Percentiles rank a stretch among this genome's conserved stretches.
Conservation (phyloP, 1,140 invertebrate species). For the Neodiprion lecontei region DNA sequence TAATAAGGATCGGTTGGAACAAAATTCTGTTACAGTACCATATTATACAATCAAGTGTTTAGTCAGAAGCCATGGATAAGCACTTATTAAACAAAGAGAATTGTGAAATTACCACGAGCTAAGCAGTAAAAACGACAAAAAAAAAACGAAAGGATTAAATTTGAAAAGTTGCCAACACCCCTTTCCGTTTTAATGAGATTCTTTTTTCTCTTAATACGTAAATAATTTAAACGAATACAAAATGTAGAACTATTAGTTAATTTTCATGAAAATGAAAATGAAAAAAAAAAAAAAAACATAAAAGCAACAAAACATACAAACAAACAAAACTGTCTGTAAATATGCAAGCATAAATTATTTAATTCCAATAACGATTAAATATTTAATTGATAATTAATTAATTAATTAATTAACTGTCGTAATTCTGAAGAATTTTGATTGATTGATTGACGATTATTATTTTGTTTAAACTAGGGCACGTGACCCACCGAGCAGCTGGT, state of each 20-base stretch:
- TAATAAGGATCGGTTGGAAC: neutral
- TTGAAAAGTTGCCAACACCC: neutral
- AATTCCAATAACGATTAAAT: slow-evolving; percentile 39
- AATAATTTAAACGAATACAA: neutral
- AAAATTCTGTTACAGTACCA: slow-evolving; percentile 3
- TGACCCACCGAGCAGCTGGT: slow-evolving; percentile 60
- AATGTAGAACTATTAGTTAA: neutral
- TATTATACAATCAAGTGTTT: neutral
- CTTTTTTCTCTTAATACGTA: neutral
- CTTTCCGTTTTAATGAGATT: slow-evolving; percentile 5
- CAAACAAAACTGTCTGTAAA: slow-evolving; percentile 22
- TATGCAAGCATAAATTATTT: slow-evolving; percentile 50
- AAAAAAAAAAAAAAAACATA: no score
- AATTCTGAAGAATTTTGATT: slow-evolving; percentile 17
- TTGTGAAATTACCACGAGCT: no score
- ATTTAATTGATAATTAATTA: slow-evolving; percentile 38
- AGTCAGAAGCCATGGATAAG: neutral
- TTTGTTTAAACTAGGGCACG: slow-evolving; percentile 32
- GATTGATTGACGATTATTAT: slow-evolving; percentile 22
- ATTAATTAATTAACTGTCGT: slow-evolving; percentile 3
- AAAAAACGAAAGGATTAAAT: neutral
- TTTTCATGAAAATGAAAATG: neutral
- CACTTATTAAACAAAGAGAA: neutral
- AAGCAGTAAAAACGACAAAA: neutral
- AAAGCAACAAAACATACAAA: neutral